Base-by-base conservation (phyloP, 2,797 vertebrate genomes). In the Enteromius fasciolatus region DNA sequence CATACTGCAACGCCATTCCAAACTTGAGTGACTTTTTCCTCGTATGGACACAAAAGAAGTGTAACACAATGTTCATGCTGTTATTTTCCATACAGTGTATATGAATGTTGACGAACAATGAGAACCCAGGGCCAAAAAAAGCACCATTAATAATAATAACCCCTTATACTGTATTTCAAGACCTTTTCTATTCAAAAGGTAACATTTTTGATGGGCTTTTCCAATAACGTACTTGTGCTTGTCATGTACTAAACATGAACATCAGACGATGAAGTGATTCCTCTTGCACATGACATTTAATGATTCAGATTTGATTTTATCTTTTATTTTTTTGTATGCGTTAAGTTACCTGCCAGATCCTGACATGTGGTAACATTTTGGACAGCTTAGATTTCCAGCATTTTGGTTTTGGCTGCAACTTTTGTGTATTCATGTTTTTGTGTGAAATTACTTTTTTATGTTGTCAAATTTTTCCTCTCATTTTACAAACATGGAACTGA, bases 311-410 rank as follows among this genome's bases (percentile, higher is more conserved):
- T 82, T 79, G 81, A 39, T 74, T 82, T 79, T 36, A 36, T 36
- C 78, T 81, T 59, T 80, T 67, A 57, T 57, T 25, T 59, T 59
- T 33, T 83, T 31, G 36, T 8, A 66, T 84, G 59, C 77, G 81
- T 63, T 84, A 64, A 67, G 66, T 75, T 80, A 81, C 83, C 77
- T 46, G 79, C 61, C 50, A 83, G 80, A n/a, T 81, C 25, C 31
- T 86, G 46, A 84, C 84, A 86, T 76, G 80, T 72, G 73, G 84
- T 86, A 83, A 74, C 73, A 81, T 86, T 86, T 86, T 86, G 59
- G 39, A 78, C 59, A 17, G 68, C 73, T 78, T 68, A 72, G 44
- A 50, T 82, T 80, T 87, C 84, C 82, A 84, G 73, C 76, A 78
- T 80, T 86, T 74, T 54, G 80, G 28, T 78, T 87, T 78, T 78